Percentiles rank a stretch among this genome's conserved stretches.
Evolutionary conservation across 2,888 invertebrate genomes (phyloP).

Genomic region (Aspidiotus rigidus): DNA sequence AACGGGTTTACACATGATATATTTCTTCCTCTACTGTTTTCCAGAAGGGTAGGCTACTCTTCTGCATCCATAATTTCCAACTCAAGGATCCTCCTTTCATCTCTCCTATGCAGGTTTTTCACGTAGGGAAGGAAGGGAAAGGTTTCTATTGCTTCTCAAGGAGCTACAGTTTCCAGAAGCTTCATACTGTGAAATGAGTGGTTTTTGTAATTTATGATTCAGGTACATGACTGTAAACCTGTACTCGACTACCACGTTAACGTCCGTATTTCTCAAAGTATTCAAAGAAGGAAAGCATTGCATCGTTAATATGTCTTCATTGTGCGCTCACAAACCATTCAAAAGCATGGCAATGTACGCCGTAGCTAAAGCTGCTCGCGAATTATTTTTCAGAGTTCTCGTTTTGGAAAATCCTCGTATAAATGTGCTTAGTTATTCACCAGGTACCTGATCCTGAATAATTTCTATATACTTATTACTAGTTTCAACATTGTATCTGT

Average conservation of each 20-base stretch:
- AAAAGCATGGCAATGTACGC: constrained; percentile 75
- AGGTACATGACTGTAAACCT: constrained; percentile 43
- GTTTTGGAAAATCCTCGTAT: constrained; percentile 67
- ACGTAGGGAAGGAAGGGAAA: too few relatives aligned
- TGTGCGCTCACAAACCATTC: constrained; percentile 68
- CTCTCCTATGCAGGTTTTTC: too few relatives aligned
- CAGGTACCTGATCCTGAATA: constrained; percentile 49
- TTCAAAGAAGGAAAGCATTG: constrained; percentile 43
- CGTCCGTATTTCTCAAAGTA: constrained; percentile 43
- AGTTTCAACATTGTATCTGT: neutral
- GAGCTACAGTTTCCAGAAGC: too few relatives aligned
- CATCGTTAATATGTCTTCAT: constrained; percentile 75
- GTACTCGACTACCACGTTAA: constrained; percentile 43
- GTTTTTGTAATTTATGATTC: too few relatives aligned
- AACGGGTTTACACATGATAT: too few relatives aligned
- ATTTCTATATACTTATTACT: neutral
- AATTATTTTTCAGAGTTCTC: constrained; percentile 77
- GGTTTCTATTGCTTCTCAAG: too few relatives aligned
- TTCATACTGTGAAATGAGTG: too few relatives aligned
- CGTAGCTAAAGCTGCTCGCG: constrained; percentile 76
- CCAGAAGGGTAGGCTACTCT: too few relatives aligned
- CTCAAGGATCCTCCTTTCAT: too few relatives aligned
- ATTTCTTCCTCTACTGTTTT: too few relatives aligned
- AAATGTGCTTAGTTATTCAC: constrained; percentile 77
- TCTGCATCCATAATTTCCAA: too few relatives aligned